Conservation (phyloP, 1,140 invertebrate genomes). For the Megalonaias nervosa region DNA sequence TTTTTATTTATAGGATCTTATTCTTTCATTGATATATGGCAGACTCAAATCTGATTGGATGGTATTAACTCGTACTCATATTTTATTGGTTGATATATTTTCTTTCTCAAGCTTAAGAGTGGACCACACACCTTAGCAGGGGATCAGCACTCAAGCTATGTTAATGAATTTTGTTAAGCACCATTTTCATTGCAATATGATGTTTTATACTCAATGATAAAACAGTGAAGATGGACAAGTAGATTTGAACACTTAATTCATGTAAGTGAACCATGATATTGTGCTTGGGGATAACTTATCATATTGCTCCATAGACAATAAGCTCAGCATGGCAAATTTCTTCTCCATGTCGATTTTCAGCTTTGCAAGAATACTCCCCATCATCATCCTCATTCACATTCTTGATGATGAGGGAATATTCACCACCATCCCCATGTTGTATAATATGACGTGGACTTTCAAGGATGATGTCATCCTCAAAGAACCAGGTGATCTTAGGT, state of each 20-base stretch:
- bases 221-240: conserved; percentile 12
- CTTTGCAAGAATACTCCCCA: conserved; percentile 90
- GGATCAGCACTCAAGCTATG: conserved; percentile 2
- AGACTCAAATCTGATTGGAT: conserved; percentile 37
- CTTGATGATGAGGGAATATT: conserved; percentile 74
- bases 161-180: neutral
- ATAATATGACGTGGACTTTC: conserved; percentile 46
- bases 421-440: conserved; percentile 31
- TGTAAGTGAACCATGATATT: conserved; percentile 17
- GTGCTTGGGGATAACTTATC: conserved; percentile 14
- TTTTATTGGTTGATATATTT: conserved; percentile 5
- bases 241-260: neutral
- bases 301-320: conserved; percentile 54
- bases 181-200: neutral
- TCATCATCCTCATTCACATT: conserved; percentile 86
- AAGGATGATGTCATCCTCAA: conserved; percentile 60
- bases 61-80: conserved; percentile 8
- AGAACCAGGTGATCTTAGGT: conserved; percentile 68
- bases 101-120: conserved; percentile 21
- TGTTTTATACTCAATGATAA: neutral
- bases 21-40: conserved; percentile 9
- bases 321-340: conserved; percentile 77
- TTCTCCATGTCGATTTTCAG: conserved; percentile 88
- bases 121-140: conserved; percentile 1
- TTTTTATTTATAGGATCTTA: conserved; percentile 6